Evolutionary conservation across 1,140 invertebrate genomes (phyloP), one percentile per base, ranked within the genome.

Genomic region (Ectropis grisescens): DNA sequence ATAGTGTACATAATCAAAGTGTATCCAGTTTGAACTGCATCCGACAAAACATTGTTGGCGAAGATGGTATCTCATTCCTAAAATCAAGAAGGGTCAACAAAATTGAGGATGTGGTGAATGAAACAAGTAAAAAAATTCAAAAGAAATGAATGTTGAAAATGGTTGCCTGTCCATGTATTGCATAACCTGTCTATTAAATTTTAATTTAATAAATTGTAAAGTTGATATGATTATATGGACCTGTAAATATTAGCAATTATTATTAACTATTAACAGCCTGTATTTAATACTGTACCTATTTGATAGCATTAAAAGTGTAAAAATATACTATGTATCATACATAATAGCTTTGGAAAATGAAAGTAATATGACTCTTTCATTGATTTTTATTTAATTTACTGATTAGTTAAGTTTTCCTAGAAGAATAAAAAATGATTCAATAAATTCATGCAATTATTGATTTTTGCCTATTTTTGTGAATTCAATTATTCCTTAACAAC

Each of bases 221-320:
- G 64, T 62, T 70, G 46, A n/a, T 26, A 2, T 19, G 16, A 10
- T 58, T 70, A 61, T 42, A 58, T 56, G 58, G 54, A 64, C 47
- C 57, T 76, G 71, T 80, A 80, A 71, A 80, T 80, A 80, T 71
- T 80, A 80, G 61, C 48, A 68, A 66, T 61, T 62, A 44, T 61
- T 62, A 44, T 22, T 27, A 3, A 39, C 35, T 61, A 66, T 56
- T 64, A 55, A 58, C 50, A 56, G 61, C 51, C 58, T 76, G 68
- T 74, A 76, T 76, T 74, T 70, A 71, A 71, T 69, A 65, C 62
- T 71, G 49, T 70, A 75, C 60, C 55, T 75, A 68, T 74, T 78
- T 75, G 72, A 66, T 74, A 70, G 68, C 52, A 42, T 54, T 49
- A 64, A 19, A 71, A 58, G 75, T 70, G 75, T 75, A 71, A 79